Percentiles rank a stretch among this genome's conserved stretches.
These are phyloP conservation scores for Zootoca vivipara DNA, from an alignment of 2,113 vertebrate genomes.

Conservation along the genomic window DNA sequence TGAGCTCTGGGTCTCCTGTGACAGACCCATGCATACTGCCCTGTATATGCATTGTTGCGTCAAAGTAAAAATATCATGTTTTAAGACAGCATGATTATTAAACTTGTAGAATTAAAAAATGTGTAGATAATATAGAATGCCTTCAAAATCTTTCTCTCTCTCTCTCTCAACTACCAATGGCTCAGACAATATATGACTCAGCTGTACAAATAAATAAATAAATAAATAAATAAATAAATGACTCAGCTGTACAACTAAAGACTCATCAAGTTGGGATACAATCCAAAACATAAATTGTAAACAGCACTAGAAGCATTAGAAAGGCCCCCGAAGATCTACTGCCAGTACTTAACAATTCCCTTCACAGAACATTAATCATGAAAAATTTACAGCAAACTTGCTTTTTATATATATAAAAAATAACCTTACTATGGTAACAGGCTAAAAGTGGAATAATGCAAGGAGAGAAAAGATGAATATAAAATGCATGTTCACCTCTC, in stretches of 20 bases:
- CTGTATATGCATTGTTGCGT: not conserved
- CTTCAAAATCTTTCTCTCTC: not conserved
- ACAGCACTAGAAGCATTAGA: not conserved
- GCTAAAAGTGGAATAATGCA: not conserved
- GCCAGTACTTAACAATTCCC: not conserved
- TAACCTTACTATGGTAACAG: not conserved
- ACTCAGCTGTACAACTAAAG: not conserved
- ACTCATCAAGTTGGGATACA: not conserved
- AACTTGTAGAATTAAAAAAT: not conserved
- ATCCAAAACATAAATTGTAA: slow-evolving; percentile 3
- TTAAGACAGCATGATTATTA: not conserved
- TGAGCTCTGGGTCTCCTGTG: not conserved
- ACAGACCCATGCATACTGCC: not conserved
- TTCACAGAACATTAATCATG: slow-evolving; percentile 28
- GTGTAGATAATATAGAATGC: not conserved
- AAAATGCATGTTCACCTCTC: not conserved
- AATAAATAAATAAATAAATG: too few relatives aligned
- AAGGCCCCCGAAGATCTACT: not conserved
- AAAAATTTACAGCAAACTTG: not conserved
- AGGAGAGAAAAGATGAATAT: not conserved
- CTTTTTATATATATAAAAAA: not conserved
- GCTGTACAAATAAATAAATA: slow-evolving; percentile 7
- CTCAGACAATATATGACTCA: slow-evolving; percentile 23
- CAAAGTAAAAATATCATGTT: not conserved
- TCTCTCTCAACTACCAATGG: slow-evolving; percentile 7